Evolutionary conservation across 2,797 vertebrate species (phyloP), one percentile per base, ranked within the genome.

Genomic region (Sylvilagus floridanus): DNA sequence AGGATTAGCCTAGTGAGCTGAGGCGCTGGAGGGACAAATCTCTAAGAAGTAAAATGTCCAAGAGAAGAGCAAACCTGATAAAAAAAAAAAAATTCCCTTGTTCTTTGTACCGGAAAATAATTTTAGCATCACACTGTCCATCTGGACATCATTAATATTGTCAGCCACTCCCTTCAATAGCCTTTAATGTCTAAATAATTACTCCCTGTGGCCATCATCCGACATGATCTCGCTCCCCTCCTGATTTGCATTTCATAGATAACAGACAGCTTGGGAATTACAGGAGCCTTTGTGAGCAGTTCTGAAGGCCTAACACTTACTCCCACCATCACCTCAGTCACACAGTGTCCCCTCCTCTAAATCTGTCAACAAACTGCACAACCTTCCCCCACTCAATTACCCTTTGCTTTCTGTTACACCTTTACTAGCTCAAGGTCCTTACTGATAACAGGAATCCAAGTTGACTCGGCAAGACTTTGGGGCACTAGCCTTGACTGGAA

Each of bases 71-170:
- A 93, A 93, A 86, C 75, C 73, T 84, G 75, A 94, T 87, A 26
- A 82, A 47, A 47, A 47, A 42, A 42, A 42, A 47, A 47, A 93
- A 96, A 88, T 95, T 60, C 28, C 52, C 72, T 94, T 86, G 87
- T 96, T 84, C 96, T 98, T 97, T 97, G 85, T 93, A 97, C 90
- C 93, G 96, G 95, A 93, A 96, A 98, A 97, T 97, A 94, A 96
- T 94, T 95, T 97, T 97, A 83, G 71, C 96, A 90, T 93, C 93
- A 62, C 92, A 94, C 71, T 86, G 94, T 96, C 97, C 90, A 97
- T 98, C 95, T 98, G 96, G 95, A 95, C 95, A 84, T 90, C 84
- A 96, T 97, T 97, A 96, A 98, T 97, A 96, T 97, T 97, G 96
- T 97, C 91, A 88, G 30, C 96, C 97, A 97, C 90, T 97, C 96